These are phyloP conservation scores for Drosophila oshimai DNA, from an alignment of 1,140 invertebrate species.

Conservation along the genomic window DNA sequence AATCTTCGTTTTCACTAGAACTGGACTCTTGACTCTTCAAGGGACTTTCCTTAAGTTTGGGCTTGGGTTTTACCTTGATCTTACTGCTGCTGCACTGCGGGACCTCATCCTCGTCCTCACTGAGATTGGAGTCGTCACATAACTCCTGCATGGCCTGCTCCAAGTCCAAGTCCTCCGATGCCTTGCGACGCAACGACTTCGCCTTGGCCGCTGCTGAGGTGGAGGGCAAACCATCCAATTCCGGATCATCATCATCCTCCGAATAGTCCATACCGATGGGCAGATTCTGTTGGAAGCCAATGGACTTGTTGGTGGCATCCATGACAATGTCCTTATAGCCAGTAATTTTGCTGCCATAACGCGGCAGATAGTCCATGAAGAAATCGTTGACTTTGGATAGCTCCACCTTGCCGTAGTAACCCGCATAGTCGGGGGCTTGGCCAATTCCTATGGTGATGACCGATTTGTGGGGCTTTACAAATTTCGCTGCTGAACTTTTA, in stretches of 20 bases:
- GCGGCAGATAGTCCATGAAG: constrained; percentile 52
- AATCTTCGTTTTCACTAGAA: constrained; percentile 8
- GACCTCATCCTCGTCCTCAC: background rate
- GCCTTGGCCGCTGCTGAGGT: constrained; percentile 2
- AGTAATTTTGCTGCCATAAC: constrained; percentile 45
- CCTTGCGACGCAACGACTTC: background rate
- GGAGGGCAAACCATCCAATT: constrained; percentile 1
- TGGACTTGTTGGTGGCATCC: constrained; percentile 43
- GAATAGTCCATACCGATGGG: constrained; percentile 52
- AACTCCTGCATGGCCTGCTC: constrained; percentile 55
- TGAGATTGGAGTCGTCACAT: constrained; percentile 13
- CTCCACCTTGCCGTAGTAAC: constrained; percentile 45
- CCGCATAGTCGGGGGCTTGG: constrained; percentile 44
- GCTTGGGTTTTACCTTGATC: background rate
- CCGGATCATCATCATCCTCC: constrained; percentile 50
- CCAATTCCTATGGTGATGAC: background rate
- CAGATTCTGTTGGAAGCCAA: constrained; percentile 55
- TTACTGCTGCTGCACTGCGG: background rate
- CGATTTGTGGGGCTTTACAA: constrained; percentile 41
- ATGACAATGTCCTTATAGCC: constrained; percentile 54
- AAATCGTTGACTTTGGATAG: constrained; percentile 19
- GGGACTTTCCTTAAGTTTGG: too few relatives aligned
- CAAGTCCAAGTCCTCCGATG: constrained; percentile 36
- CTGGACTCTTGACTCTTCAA: background rate
- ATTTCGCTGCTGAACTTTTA: background rate